These are phyloP conservation scores for Nebria brevicollis DNA, from an alignment of 2,888 invertebrate genomes.

Conservation along the genomic window DNA sequence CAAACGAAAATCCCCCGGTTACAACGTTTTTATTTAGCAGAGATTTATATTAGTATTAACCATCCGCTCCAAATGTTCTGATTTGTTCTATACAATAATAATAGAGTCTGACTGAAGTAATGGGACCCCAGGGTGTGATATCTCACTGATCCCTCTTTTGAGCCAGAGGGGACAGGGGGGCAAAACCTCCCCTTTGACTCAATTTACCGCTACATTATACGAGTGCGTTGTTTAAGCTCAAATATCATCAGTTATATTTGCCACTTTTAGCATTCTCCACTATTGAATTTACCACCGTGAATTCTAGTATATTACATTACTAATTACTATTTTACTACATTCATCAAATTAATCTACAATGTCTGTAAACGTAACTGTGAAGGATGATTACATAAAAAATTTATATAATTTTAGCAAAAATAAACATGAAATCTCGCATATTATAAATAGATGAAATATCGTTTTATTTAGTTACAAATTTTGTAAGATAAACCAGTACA, in stretches of 20 bases:
- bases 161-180: constrained; percentile 36
- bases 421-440: no score
- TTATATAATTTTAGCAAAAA: no score
- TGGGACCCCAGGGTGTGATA: constrained; percentile 64
- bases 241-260: constrained; percentile 29
- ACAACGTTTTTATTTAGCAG: constrained; percentile 61
- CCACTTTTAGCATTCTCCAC: not conserved
- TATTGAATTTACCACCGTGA: not conserved
- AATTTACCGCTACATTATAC: constrained; percentile 65
- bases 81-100: constrained; percentile 66
- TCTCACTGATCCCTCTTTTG: constrained; percentile 54
- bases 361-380: no score
- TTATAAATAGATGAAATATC: no score
- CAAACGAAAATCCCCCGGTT: constrained; percentile 53
- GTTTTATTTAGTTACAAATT: no score
- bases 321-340: not conserved
- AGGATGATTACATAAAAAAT: no score
- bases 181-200: constrained; percentile 55
- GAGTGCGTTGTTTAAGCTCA: constrained; percentile 60
- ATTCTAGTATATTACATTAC: not conserved
- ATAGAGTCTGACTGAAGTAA: constrained; percentile 64
- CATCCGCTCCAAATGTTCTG: constrained; percentile 62
- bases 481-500: no score
- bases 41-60: constrained; percentile 64
- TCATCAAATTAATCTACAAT: not conserved